Conservation (phyloP, 2,113 vertebrate genomes). For the Rhinolophus ferrumequinum region DNA sequence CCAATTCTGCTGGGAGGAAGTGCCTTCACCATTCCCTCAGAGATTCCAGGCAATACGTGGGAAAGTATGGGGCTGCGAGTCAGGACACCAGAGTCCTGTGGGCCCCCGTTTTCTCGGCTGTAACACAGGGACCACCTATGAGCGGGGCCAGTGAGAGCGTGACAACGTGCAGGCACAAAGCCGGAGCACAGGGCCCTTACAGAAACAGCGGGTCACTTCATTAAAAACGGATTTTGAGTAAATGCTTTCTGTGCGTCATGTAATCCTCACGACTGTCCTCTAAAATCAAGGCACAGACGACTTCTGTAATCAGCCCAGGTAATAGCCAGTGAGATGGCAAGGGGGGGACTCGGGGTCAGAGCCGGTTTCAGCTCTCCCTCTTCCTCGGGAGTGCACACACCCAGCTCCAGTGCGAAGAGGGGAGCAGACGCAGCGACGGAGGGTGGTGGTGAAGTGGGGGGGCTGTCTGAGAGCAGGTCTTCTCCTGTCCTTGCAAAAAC, state of each 20-base stretch:
- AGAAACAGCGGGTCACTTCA: neutral
- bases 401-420: neutral
- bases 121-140: neutral
- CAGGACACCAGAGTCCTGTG: neutral
- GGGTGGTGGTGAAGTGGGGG: neutral
- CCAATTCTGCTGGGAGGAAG: neutral
- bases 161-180: neutral
- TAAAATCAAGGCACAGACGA: neutral
- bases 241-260: neutral
- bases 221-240: neutral
- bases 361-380: neutral
- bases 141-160: neutral
- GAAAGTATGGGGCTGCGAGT: neutral
- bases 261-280: neutral
- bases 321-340: neutral
- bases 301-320: neutral
- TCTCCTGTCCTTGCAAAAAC: neutral
- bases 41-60: neutral
- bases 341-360: neutral
- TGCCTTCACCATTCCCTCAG: neutral
- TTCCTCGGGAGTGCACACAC: neutral
- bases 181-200: neutral
- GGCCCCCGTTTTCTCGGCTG: neutral
- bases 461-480: neutral
- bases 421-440: neutral